A percentile compares a stretch with the other conserved stretches of the same genome.
phyloP scores from a whole-genome alignment of 2,888 invertebrate species.

The Rambutsinella grinnellia region DNA sequence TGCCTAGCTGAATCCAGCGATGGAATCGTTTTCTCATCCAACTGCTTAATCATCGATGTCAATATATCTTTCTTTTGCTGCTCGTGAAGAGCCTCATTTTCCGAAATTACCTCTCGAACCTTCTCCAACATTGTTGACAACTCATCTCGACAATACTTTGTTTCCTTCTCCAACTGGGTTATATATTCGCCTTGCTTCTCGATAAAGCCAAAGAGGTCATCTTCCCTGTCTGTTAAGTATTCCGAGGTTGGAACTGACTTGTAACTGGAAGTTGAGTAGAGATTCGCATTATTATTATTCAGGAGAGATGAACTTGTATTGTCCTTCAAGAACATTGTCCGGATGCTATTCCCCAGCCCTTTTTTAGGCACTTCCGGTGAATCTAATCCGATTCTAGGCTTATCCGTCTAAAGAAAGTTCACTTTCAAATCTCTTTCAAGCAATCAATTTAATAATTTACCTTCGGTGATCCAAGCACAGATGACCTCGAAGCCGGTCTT shows the following conservation, averaged over 20 bases:
- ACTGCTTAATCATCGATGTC: slow-evolving; percentile 65
- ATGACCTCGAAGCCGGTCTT: slow-evolving; percentile 41
- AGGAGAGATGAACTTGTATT: slow-evolving; percentile 20
- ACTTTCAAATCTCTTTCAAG: neutral
- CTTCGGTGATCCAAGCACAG: slow-evolving; percentile 50
- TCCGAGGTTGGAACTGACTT: slow-evolving; percentile 19
- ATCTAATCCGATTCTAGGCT: slow-evolving; percentile 22
- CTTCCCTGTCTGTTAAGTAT: slow-evolving; percentile 48
- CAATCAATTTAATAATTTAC: slow-evolving; percentile 24
- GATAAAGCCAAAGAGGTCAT: slow-evolving; percentile 82
- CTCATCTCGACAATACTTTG: slow-evolving; percentile 86
- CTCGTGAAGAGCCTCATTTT: slow-evolving; percentile 85
- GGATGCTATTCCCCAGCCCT: slow-evolving; percentile 47
- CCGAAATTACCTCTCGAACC: slow-evolving; percentile 87
- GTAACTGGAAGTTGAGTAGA: slow-evolving; percentile 5
- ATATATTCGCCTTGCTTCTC: slow-evolving; percentile 90
- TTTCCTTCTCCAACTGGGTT: slow-evolving; percentile 87
- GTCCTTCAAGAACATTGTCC: slow-evolving; percentile 59
- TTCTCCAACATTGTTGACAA: slow-evolving; percentile 82
- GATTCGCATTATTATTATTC: slow-evolving; percentile 31
- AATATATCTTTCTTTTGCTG: slow-evolving; percentile 72
- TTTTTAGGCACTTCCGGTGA: slow-evolving; percentile 47
- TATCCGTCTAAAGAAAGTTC: slow-evolving; percentile 15
- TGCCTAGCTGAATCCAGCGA: slow-evolving; percentile 29
- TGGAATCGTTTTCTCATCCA: slow-evolving; percentile 66